Conservation (phyloP, 1,140 invertebrate genomes). For the Microplitis mediator region DNA sequence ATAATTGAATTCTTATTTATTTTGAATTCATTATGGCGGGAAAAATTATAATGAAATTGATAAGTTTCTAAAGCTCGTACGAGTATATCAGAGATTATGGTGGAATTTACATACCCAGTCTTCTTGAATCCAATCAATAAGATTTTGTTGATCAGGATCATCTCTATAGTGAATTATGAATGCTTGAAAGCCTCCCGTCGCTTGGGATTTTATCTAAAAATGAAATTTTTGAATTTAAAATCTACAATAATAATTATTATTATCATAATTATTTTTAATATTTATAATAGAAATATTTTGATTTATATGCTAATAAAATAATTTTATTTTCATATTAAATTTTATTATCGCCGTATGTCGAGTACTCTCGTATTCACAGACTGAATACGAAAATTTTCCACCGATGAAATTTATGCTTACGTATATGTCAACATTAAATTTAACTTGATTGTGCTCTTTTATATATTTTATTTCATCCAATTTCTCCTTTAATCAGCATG, state of each 20-base stretch:
- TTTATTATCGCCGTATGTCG: too few relatives aligned
- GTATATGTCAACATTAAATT: too few relatives aligned
- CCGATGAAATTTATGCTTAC: too few relatives aligned
- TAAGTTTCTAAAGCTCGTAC: background rate
- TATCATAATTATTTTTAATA: background rate
- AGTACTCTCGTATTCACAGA: too few relatives aligned
- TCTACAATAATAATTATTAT: background rate
- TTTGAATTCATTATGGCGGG: too few relatives aligned
- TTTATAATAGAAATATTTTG: background rate
- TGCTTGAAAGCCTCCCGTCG: constrained; percentile 87
- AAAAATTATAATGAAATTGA: too few relatives aligned
- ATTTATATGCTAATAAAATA: too few relatives aligned
- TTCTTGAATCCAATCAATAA: constrained; percentile 99
- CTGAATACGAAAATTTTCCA: too few relatives aligned
- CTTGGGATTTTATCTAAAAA: constrained; percentile 85
- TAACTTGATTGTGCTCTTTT: background rate
- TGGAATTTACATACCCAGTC: constrained; percentile 78
- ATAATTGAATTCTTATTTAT: too few relatives aligned
- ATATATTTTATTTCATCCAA: background rate
- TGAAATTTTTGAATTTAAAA: background rate
- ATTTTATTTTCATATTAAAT: too few relatives aligned
- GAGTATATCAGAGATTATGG: too few relatives aligned
- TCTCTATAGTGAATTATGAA: constrained; percentile 96
- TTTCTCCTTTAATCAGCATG: too few relatives aligned
- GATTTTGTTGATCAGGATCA: constrained; percentile 96